Evolutionary conservation across 1,140 invertebrate genomes (phyloP).

Genomic region (Lethrus apterus): DNA sequence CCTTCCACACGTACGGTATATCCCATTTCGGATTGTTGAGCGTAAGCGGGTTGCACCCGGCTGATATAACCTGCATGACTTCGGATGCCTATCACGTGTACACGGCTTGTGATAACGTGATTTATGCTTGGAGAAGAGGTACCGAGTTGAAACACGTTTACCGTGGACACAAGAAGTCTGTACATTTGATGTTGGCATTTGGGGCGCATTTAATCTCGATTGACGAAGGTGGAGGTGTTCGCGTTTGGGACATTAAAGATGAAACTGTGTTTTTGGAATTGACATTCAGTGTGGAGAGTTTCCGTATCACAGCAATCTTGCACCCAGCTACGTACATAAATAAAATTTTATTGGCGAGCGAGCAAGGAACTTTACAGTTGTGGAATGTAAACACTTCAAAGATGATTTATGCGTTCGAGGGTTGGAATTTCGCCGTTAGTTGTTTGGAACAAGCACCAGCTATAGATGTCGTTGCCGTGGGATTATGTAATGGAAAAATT

Average conservation of each 20-base stretch:
- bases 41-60: constrained; percentile 72
- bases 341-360: constrained; percentile 87
- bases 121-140: constrained; percentile 83
- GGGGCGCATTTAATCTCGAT: constrained; percentile 78
- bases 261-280: constrained; percentile 61
- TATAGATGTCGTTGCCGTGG: constrained; percentile 82
- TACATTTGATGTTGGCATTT: constrained; percentile 81
- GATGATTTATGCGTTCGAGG: constrained; percentile 72
- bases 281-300: constrained; percentile 61
- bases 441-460: constrained; percentile 80
- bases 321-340: constrained; percentile 93
- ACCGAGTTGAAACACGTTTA: constrained; percentile 80
- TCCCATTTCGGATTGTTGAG: constrained; percentile 74
- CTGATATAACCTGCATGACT: constrained; percentile 74
- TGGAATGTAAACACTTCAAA: constrained; percentile 83
- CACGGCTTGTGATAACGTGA: constrained; percentile 68
- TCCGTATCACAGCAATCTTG: constrained; percentile 69
- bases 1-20: constrained; percentile 87
- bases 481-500: constrained; percentile 74
- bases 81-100: constrained; percentile 77
- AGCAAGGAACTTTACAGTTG: constrained; percentile 79
- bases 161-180: constrained; percentile 62
- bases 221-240: constrained; percentile 69
- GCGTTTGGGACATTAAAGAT: constrained; percentile 77
- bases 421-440: constrained; percentile 64